Evolutionary conservation across 2,797 vertebrate genomes (phyloP).

Genomic region (Podarcis lilfordi): DNA sequence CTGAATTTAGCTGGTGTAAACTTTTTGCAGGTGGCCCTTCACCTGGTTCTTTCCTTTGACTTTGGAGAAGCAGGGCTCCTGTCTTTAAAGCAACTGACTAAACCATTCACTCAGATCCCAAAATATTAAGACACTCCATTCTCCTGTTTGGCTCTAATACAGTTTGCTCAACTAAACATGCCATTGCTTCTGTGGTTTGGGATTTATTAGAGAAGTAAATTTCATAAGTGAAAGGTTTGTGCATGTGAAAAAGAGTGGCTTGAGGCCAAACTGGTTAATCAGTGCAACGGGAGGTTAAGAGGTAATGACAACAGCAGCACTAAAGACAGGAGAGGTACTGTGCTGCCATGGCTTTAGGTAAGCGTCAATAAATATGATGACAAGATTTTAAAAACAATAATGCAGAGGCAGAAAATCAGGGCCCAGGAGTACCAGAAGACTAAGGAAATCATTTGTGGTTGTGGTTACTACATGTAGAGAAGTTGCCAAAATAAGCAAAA

Average conservation of each 20-base stretch:
- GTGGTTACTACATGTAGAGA: background rate
- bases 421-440: background rate
- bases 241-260: slow-evolving; percentile 1
- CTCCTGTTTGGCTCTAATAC: background rate
- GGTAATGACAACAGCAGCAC: background rate
- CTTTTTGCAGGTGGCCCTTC: background rate
- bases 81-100: background rate
- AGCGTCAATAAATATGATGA: background rate
- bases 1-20: background rate
- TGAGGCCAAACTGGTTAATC: background rate
- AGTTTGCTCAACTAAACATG: background rate
- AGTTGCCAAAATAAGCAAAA: background rate
- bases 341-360: background rate
- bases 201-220: slow-evolving; percentile 8
- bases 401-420: background rate
- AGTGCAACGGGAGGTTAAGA: slow-evolving; percentile 5
- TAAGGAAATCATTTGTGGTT: background rate
- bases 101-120: background rate
- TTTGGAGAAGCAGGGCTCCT: background rate
- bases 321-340: slow-evolving; percentile 7
- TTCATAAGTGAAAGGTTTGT: slow-evolving; percentile 9
- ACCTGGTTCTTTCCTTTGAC: background rate
- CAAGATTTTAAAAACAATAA: slow-evolving; percentile 24
- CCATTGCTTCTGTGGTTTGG: slow-evolving; percentile 1
- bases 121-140: background rate